phyloP scores from a whole-genome alignment of 2,888 invertebrate genomes.

The Busseola fusca region DNA sequence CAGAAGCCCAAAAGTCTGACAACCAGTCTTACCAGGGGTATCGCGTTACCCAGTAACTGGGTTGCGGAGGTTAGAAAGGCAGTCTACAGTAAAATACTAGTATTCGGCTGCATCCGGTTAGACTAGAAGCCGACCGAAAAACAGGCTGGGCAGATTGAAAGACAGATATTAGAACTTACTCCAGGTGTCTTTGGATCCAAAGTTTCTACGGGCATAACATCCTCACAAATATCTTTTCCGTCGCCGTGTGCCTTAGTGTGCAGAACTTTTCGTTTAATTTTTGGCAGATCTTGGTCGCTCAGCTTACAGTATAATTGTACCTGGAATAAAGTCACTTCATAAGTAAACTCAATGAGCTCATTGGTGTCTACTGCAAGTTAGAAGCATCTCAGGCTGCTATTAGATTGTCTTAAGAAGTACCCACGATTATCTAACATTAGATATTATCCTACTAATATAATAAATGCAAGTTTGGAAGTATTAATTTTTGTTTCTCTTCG shows the following conservation, averaged over 20 bases:
- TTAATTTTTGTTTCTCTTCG: too few species aligned
- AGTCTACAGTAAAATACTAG: not conserved
- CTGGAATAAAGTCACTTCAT: conserved; percentile 63
- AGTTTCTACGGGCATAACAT: conserved; percentile 72
- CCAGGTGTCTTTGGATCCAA: conserved; percentile 55
- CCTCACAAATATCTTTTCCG: conserved; percentile 73
- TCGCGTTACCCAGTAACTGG: not conserved
- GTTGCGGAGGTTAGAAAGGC: not conserved
- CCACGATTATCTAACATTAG: not conserved
- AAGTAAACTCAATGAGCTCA: not conserved
- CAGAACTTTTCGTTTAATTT: conserved; percentile 70
- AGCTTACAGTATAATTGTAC: conserved; percentile 79
- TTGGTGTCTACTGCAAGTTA: not conserved
- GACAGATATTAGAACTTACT: conserved; percentile 56
- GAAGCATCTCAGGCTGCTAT: not conserved
- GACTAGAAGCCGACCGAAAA: not conserved
- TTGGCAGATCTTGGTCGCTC: conserved; percentile 77
- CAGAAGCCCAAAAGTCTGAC: not conserved
- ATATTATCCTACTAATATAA: too few species aligned
- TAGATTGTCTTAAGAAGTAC: not conserved
- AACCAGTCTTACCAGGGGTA: not conserved
- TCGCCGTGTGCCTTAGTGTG: conserved; percentile 74
- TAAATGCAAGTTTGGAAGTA: too few species aligned
- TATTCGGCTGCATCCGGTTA: not conserved
- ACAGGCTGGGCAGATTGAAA: not conserved